phyloP scores from a whole-genome alignment of 2,113 vertebrate genomes.

The Urocitellus parryii region DNA sequence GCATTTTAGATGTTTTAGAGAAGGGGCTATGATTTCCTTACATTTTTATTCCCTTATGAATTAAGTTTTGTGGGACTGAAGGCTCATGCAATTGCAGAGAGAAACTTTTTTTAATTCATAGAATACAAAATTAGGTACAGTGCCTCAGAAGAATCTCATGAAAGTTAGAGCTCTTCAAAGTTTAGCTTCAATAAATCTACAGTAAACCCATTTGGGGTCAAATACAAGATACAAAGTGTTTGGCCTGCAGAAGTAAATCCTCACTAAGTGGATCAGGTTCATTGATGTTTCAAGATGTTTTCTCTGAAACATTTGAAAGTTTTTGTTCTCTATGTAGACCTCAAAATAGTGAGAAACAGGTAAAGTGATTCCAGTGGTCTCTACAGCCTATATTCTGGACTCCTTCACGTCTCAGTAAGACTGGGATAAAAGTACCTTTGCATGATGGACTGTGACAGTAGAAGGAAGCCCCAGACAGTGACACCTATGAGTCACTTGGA shows the following conservation, averaged over 20 bases:
- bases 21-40: background rate
- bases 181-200: background rate
- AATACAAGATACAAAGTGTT: background rate
- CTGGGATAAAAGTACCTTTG: background rate
- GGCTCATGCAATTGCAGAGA: background rate
- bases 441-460: background rate
- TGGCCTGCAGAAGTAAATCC: background rate
- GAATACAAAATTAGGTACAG: background rate
- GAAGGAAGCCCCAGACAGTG: background rate
- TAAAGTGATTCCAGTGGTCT: background rate
- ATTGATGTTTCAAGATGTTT: background rate
- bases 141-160: background rate
- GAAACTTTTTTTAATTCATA: background rate
- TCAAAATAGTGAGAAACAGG: conserved; percentile 9
- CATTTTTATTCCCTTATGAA: conserved; percentile 23
- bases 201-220: background rate
- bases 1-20: conserved; percentile 30
- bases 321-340: background rate
- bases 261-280: background rate
- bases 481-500: background rate
- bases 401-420: background rate
- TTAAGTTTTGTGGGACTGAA: background rate
- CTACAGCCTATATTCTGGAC: background rate
- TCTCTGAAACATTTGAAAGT: background rate
- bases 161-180: background rate